Base-by-base conservation (phyloP, 1,140 invertebrate genomes). In the Portunus trituberculatus region DNA sequence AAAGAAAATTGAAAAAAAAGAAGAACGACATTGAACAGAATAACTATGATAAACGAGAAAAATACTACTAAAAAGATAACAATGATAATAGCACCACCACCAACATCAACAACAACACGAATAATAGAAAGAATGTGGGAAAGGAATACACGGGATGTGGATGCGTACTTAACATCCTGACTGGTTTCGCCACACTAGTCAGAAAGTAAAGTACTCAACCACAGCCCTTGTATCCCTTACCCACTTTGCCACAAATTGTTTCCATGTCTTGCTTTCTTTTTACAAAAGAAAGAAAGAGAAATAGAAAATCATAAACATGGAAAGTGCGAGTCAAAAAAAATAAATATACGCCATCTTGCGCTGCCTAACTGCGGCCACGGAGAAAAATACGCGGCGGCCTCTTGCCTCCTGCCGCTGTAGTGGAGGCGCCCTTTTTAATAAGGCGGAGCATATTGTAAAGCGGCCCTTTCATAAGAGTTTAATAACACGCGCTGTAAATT, bases 401-500 rank as follows among this genome's bases (percentile, higher is more conserved):
- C 20, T 20, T 12, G 32, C 28, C n/a, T 29, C 28, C n/a, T 29
- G 83, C n/a, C 28, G 83, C 25, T 16, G 4, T 20, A 88, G 20
- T 20, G 10, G 0, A 31, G 10, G 88, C 10, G 39, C 39, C 88
- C n/a, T 91, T 91, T 91, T 91, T 91, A 52, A 91, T 91, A 52
- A 91, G 89, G 14, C 16, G 48, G 59, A 76, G 67, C 67, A 91
- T 59, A 91, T 91, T 91, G 89, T 91, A 91, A 31, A 91, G 46
- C 46, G 29, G 25, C 48, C 59, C 28, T 91, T 91, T 91, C 89
- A 91, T 59, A 91, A 91, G 89, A 91, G n/a, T 91, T 91, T 91
- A 91, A 91, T 91, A 91, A 91, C 31, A 91, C 89, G 29, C 48
- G 89, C 52, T 91, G 31, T 91, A 91, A 91, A 91, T 91, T 91